Conservation (phyloP, 2,797 vertebrate species). For the Pygocentrus nattereri region DNA sequence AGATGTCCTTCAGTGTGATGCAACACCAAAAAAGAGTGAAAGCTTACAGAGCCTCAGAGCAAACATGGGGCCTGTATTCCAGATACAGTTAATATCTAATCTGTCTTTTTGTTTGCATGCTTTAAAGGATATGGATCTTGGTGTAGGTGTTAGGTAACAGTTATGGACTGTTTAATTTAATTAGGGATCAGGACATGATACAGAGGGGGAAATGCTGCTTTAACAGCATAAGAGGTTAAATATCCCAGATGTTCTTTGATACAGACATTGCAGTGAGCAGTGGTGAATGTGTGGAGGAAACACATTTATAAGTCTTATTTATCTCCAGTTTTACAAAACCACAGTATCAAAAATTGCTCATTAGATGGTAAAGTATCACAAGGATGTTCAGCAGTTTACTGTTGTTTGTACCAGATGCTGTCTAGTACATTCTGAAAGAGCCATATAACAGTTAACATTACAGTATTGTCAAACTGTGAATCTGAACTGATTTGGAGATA, state of each 20-base stretch:
- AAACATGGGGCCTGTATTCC: constrained; percentile 3
- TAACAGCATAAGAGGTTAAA: too few species aligned
- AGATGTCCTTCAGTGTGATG: constrained; percentile 20
- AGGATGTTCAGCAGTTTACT: not conserved
- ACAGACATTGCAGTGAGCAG: not conserved
- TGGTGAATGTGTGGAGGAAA: not conserved
- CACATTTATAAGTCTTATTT: not conserved
- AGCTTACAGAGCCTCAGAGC: not conserved
- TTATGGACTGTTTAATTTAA: too few species aligned
- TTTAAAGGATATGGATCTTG: too few species aligned
- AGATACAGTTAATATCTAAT: not conserved
- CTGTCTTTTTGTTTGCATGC: not conserved
- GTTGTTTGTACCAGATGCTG: not conserved
- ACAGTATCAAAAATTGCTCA: not conserved
- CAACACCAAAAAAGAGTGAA: constrained; percentile 11
- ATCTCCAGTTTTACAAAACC: too few species aligned
- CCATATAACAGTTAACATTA: not conserved
- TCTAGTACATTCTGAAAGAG: not conserved
- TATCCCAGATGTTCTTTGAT: not conserved
- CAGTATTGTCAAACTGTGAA: too few species aligned
- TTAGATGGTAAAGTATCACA: not conserved
- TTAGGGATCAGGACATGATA: too few species aligned
- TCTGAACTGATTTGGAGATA: too few species aligned
- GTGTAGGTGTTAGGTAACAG: too few species aligned
- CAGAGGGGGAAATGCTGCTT: too few species aligned